These are phyloP conservation scores for Catagonus wagneri DNA, from an alignment of 2,113 vertebrate genomes.

Conservation along the genomic window DNA sequence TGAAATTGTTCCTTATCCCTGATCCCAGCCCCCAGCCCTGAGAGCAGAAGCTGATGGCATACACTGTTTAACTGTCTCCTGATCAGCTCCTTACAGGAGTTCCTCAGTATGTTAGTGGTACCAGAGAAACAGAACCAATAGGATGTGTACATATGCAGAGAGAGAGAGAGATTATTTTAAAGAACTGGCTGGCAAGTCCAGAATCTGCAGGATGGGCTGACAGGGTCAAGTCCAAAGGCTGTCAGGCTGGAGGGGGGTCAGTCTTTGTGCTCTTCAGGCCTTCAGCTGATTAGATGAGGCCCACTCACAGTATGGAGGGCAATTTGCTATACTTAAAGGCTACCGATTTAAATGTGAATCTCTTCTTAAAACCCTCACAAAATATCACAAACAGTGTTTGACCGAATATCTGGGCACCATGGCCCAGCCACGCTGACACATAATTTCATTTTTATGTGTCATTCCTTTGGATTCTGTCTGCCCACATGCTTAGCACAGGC, in stretches of 20 bases:
- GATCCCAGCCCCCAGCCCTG: not conserved
- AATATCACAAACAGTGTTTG: not conserved
- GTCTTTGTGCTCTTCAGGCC: not conserved
- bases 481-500: rapidly evolving
- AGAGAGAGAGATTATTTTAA: not conserved
- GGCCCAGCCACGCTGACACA: not conserved
- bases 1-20: not conserved
- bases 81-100: not conserved
- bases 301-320: not conserved
- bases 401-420: not conserved
- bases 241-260: not conserved
- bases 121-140: not conserved
- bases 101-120: not conserved
- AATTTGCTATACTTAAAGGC: not conserved
- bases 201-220: not conserved
- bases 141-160: not conserved
- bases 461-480: not conserved
- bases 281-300: not conserved
- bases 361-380: not conserved
- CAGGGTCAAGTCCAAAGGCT: not conserved
- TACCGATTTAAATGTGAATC: not conserved
- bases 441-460: not conserved
- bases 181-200: not conserved
- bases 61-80: not conserved
- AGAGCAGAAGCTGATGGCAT: not conserved